A percentile compares a stretch with the other conserved stretches of the same genome.
Evolutionary conservation across 2,888 invertebrate species (phyloP).

Genomic region (Protophormia terraenovae): DNA sequence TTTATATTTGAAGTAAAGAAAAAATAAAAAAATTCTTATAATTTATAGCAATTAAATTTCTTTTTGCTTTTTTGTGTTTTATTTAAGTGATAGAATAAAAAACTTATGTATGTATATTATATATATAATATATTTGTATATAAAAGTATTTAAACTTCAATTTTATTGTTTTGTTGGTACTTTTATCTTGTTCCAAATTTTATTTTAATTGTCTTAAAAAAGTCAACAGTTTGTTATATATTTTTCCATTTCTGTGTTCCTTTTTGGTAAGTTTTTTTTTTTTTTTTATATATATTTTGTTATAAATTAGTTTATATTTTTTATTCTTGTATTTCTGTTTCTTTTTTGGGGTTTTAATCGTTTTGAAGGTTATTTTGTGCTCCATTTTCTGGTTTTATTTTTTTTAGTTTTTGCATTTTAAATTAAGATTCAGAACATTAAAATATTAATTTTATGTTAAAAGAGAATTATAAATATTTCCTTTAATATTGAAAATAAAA

Average conservation of each 20-base stretch:
- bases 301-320: neutral
- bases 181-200: constrained; percentile 11
- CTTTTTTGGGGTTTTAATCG: constrained; percentile 6
- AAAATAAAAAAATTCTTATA: constrained; percentile 16
- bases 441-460: neutral
- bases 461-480: neutral
- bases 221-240: neutral
- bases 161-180: neutral
- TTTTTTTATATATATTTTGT: no score
- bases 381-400: constrained; percentile 1
- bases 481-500: neutral
- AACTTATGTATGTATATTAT: neutral
- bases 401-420: no score
- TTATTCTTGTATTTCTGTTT: neutral
- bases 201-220: constrained; percentile 28
- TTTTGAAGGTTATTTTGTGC: constrained; percentile 38
- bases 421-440: neutral
- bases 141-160: neutral
- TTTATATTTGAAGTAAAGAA: constrained; percentile 24
- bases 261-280: neutral
- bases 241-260: no score
- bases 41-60: constrained; percentile 64
- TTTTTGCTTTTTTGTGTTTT: constrained; percentile 43
- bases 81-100: neutral
- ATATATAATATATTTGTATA: no score